Percentiles rank a stretch among this genome's conserved stretches.
These are phyloP conservation scores for Spodoptera littoralis DNA, from an alignment of 2,888 invertebrate genomes.

Conservation along the genomic window DNA sequence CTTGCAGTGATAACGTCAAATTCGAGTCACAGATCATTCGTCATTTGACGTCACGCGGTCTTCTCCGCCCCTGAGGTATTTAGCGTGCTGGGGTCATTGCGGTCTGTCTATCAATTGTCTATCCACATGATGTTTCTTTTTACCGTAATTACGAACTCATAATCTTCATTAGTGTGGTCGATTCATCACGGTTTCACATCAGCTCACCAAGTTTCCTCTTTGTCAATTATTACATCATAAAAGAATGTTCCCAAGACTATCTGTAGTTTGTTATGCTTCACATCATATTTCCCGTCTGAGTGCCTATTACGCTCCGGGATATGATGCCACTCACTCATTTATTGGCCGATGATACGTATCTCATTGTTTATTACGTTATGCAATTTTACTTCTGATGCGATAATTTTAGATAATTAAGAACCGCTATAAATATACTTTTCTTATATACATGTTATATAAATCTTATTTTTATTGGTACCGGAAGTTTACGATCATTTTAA, in stretches of 20 bases:
- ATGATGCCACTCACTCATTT: conserved; percentile 66
- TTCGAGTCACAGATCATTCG: conserved; percentile 13
- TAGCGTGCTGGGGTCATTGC: conserved; percentile 23
- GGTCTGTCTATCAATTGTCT: conserved; percentile 20
- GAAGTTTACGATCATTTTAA: conserved; percentile 24
- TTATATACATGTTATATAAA: conserved; percentile 31
- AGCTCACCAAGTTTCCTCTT: conserved; percentile 70
- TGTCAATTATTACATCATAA: conserved; percentile 77
- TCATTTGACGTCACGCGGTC: conserved; percentile 19
- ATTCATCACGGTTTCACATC: conserved; percentile 74
- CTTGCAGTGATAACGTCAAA: conserved; percentile 18
- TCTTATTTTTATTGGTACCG: conserved; percentile 39
- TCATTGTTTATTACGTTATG: conserved; percentile 66
- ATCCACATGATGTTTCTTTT: conserved; percentile 35
- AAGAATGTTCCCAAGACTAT: conserved; percentile 80
- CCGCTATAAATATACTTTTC: conserved; percentile 22
- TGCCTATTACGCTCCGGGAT: conserved; percentile 70
- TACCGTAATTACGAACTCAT: conserved; percentile 40
- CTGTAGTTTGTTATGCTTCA: conserved; percentile 71
- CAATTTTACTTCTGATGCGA: conserved; percentile 49
- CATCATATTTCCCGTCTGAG: conserved; percentile 68
- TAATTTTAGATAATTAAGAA: conserved; percentile 51
- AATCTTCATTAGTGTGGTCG: conserved; percentile 67
- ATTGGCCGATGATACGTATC: conserved; percentile 67
- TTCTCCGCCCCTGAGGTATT: conserved; percentile 14